Evolutionary conservation across 2,797 vertebrate species (phyloP).

Genomic region (Catostomus latipinnis): DNA sequence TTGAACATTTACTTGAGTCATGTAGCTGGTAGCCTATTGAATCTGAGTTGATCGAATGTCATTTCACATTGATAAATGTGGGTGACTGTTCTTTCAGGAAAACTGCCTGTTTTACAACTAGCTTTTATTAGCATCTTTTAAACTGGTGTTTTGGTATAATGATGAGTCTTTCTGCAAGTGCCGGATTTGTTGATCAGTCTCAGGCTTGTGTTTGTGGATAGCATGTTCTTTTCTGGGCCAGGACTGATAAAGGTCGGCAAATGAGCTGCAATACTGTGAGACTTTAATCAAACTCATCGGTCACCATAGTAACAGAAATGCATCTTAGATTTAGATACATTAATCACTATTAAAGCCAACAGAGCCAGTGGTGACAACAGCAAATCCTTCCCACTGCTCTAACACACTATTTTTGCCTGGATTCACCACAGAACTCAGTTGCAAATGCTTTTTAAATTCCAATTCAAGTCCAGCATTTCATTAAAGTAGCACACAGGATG

Average conservation of each 20-base stretch:
- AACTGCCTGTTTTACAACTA: not conserved
- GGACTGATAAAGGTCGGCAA: no score
- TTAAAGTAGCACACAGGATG: no score
- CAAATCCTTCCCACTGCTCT: not conserved
- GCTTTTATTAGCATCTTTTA: not conserved
- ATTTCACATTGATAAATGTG: not conserved
- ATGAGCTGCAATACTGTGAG: no score
- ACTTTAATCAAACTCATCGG: not conserved
- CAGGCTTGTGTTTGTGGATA: no score
- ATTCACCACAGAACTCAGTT: not conserved
- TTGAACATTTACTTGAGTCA: not conserved
- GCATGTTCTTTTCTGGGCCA: no score
- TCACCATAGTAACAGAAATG: constrained; percentile 51
- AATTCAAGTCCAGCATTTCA: no score
- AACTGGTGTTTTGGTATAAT: not conserved
- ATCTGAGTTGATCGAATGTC: constrained; percentile 4
- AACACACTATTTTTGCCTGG: not conserved
- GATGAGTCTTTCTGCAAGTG: not conserved
- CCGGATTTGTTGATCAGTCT: not conserved
- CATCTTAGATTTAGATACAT: constrained; percentile 15
- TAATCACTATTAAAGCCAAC: constrained; percentile 35
- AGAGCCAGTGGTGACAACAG: constrained; percentile 36
- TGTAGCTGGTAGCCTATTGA: constrained; percentile 2
- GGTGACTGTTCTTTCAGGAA: constrained; percentile 5
- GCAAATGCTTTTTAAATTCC: no score